Evolutionary conservation across 2,113 vertebrate genomes (phyloP).

Genomic region (Heliornis fulica): DNA sequence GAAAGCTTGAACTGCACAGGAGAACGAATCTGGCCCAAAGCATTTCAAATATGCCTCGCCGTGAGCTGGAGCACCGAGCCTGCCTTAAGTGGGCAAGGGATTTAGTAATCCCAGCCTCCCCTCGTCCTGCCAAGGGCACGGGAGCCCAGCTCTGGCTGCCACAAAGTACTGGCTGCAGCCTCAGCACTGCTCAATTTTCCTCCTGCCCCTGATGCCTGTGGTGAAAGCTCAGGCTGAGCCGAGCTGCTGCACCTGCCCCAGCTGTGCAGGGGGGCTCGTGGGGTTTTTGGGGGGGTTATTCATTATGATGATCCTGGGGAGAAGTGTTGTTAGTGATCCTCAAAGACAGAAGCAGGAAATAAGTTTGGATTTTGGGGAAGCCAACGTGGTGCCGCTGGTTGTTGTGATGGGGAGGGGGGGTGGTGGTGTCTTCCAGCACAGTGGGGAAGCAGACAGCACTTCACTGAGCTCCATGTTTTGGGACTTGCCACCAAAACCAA

Average conservation of each 20-base stretch:
- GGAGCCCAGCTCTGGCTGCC: not conserved
- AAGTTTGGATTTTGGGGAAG: not conserved
- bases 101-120: conserved; percentile 1
- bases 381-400: rapidly evolving
- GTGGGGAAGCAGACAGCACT: rapidly evolving
- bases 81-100: conserved; percentile 67
- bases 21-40: not conserved
- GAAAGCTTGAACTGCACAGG: not conserved
- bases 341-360: not conserved
- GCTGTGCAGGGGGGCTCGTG: not conserved
- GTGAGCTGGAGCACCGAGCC: not conserved
- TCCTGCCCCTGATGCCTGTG: not conserved
- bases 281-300: not conserved
- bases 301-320: not conserved
- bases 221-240: not conserved
- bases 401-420: rapidly evolving
- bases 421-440: not conserved
- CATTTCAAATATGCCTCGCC: conserved; percentile 40
- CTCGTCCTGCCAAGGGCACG: not conserved
- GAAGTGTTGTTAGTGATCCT: not conserved
- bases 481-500: not conserved
- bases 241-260: not conserved
- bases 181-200: not conserved
- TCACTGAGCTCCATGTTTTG: not conserved
- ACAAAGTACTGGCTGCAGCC: not conserved